Evolutionary conservation across 2,113 vertebrate genomes (phyloP).

Genomic region (Hoplias malabaricus): DNA sequence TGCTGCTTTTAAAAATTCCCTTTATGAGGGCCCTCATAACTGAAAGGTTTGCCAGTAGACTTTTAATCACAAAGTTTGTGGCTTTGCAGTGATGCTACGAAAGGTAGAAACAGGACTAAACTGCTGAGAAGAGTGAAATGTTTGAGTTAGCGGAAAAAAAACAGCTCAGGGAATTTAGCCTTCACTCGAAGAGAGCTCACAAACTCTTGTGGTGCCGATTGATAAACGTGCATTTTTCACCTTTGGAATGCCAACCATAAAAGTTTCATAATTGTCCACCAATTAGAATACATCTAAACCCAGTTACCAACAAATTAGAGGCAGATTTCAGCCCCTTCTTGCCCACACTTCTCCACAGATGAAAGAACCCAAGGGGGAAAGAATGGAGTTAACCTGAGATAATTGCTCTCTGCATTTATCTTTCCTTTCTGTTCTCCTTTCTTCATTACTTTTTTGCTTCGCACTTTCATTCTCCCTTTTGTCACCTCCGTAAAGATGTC

Average conservation of each 20-base stretch:
- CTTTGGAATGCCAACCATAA: slow-evolving; percentile 42
- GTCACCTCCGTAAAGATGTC: neutral
- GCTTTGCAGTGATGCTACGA: neutral
- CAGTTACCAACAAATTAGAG: slow-evolving; percentile 35
- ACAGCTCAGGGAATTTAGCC: neutral
- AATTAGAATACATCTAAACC: slow-evolving; percentile 44
- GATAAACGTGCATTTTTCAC: slow-evolving; percentile 5
- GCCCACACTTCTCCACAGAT: slow-evolving; percentile 18
- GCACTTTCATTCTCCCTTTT: neutral
- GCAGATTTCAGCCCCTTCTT: slow-evolving; percentile 5
- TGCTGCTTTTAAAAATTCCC: neutral
- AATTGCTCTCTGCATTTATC: slow-evolving; percentile 7
- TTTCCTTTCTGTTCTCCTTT: neutral
- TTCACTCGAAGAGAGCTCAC: neutral
- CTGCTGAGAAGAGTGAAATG: neutral
- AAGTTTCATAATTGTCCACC: slow-evolving; percentile 39
- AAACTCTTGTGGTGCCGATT: neutral
- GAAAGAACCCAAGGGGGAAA: slow-evolving; percentile 24
- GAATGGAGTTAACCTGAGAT: slow-evolving; percentile 15
- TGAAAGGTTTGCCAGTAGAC: neutral
- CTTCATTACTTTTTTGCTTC: neutral
- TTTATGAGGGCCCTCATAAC: neutral
- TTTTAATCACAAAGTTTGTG: neutral
- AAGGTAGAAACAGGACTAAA: neutral
- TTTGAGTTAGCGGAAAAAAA: neutral